Conservation (phyloP, 2,797 vertebrate genomes). For the Sebastes matsubarae region DNA sequence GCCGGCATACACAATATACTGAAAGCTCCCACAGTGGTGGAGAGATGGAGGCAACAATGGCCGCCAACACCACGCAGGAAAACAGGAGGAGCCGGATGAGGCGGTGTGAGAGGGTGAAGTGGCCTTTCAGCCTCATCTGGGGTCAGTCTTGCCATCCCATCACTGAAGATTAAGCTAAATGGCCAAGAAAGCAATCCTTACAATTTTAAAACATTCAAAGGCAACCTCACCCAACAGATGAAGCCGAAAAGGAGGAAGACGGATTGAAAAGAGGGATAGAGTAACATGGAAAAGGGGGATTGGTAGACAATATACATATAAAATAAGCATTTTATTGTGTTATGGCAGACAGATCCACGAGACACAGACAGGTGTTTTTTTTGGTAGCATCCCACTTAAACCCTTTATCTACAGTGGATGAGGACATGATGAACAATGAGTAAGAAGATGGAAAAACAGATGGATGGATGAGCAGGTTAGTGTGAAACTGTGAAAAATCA, state of each 20-base stretch:
- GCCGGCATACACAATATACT: not conserved
- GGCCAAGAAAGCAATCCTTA: not conserved
- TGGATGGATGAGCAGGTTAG: not conserved
- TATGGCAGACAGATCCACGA: not conserved
- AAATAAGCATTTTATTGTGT: not conserved
- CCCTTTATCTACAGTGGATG: too few relatives aligned
- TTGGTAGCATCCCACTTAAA: too few relatives aligned
- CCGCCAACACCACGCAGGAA: constrained; percentile 18
- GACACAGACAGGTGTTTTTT: not conserved
- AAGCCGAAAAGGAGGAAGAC: not conserved
- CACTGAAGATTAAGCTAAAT: not conserved
- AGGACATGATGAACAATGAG: too few relatives aligned
- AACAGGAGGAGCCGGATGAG: not conserved
- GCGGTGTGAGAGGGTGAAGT: not conserved
- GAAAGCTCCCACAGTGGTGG: constrained; percentile 24
- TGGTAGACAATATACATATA: not conserved
- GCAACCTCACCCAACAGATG: not conserved
- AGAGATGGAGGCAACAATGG: constrained; percentile 50
- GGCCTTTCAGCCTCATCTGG: constrained; percentile 21
- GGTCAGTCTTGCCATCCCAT: not conserved
- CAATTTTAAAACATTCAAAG: not conserved
- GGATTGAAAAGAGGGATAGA: not conserved
- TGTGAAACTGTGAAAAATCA: not conserved
- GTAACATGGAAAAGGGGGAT: not conserved
- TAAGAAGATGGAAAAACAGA: too few relatives aligned